Base-by-base conservation (phyloP, 1,140 invertebrate genomes). In the Lutraria rhynchaena region DNA sequence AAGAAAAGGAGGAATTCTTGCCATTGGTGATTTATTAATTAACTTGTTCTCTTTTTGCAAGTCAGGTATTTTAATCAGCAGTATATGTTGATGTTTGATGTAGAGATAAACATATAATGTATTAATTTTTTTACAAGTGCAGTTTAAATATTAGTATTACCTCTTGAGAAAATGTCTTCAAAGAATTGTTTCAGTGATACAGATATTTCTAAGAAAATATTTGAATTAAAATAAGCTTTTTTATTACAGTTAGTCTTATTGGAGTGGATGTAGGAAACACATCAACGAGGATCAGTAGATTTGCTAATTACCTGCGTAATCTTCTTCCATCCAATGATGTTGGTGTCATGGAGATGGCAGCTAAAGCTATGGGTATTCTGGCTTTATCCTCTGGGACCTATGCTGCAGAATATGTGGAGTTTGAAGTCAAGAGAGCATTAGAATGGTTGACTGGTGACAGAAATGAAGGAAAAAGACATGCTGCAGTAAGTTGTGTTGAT, bases 331-430 rank as follows among this genome's bases (percentile, higher is more conserved):
- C 96, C 11, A 96, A 95, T 84, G 98, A 99, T 94, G 95, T 96
- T 0, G 95, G 95, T 49, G 96, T 99, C 0, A 98, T 99, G 96
- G 98, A 99, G 93, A 94, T 99, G 77, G 96, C 97, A n/a, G 97
- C 98, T 19, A 97, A 97, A 90, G 98, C 98, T 11, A 95, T 99
- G 83, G 98, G 98, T 0, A 96, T 96, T 83, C 92, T 99, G 58
- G 97, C 97, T 2, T 93, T 97, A 17, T 96, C 97, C 9, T 98
- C 97, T 24, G 98, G 97, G 19, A 97, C 97, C 0, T 97, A 97
- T 91, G 96, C 97, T 60, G 96, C 97, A 0, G 97, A 98, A 88
- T 99, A 98, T 92, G 97, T 99, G 1, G 97, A 99, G 87, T 98
- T 98, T 94, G 97, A 99, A 93, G 97, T 99, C 0, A 98, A 98